Conservation (phyloP, 2,888 invertebrate genomes). For the Neoitamus cyanurus region DNA sequence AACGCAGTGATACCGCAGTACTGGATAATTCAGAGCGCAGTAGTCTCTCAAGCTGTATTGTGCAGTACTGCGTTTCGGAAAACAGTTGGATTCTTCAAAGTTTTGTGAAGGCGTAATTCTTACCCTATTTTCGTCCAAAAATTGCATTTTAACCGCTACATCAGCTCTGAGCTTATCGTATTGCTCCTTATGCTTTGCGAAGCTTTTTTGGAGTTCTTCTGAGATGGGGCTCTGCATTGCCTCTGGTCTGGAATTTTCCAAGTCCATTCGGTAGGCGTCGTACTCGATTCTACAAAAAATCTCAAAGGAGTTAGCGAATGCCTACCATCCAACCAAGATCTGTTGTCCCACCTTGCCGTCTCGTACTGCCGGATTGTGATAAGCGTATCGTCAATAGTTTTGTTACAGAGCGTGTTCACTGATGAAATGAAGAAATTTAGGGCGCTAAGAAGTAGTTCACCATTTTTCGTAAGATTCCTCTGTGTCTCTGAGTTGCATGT, state of each 20-base stretch:
- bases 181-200: slow-evolving; percentile 85
- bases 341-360: slow-evolving; percentile 68
- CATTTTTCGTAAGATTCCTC: slow-evolving; percentile 91
- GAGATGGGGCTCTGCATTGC: slow-evolving; percentile 70
- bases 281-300: slow-evolving; percentile 83
- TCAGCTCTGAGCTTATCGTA: slow-evolving; percentile 95
- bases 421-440: slow-evolving; percentile 97
- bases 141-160: slow-evolving; percentile 94
- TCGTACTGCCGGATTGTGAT: slow-evolving; percentile 75
- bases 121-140: slow-evolving; percentile 97
- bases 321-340: not conserved
- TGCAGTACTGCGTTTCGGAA: too few relatives aligned
- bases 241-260: slow-evolving; percentile 81
- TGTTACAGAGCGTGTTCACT: slow-evolving; percentile 94
- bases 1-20: too few relatives aligned
- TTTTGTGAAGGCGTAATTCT: slow-evolving; percentile 55
- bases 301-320: not conserved
- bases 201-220: slow-evolving; percentile 84
- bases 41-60: too few relatives aligned
- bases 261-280: slow-evolving; percentile 96
- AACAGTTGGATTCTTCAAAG: too few relatives aligned
- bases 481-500: slow-evolving; percentile 96
- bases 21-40: too few relatives aligned
- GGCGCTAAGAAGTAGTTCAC: slow-evolving; percentile 90
- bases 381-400: slow-evolving; percentile 95